Conservation (phyloP, 2,888 invertebrate genomes). For the Agrotis clavis region DNA sequence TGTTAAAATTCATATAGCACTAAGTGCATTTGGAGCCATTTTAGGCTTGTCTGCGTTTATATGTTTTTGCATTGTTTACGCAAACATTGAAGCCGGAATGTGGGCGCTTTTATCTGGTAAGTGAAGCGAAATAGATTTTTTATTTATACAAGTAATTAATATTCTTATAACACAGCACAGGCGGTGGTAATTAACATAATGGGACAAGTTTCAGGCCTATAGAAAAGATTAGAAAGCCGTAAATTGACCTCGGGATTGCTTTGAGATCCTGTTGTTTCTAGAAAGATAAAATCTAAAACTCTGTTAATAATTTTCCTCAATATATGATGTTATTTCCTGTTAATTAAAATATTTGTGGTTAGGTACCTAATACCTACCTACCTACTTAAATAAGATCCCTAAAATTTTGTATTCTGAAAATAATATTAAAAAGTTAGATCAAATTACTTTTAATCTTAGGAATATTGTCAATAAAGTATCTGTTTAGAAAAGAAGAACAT, state of each 20-base stretch:
- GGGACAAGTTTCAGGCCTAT: not conserved
- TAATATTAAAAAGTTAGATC: too few relatives aligned
- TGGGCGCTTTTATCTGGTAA: slow-evolving; percentile 88
- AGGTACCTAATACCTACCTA: not conserved
- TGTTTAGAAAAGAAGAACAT: not conserved
- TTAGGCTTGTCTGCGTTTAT: slow-evolving; percentile 86
- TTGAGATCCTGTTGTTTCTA: not conserved
- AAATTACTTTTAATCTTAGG: too few relatives aligned
- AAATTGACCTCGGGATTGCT: slow-evolving; percentile 9
- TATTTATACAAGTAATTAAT: not conserved
- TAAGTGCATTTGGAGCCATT: slow-evolving; percentile 82
- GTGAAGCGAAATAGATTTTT: slow-evolving; percentile 53
- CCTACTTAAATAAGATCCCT: too few relatives aligned
- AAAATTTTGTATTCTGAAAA: too few relatives aligned
- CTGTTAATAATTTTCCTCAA: slow-evolving; percentile 9
- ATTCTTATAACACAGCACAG: not conserved
- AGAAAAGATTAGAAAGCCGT: slow-evolving; percentile 7
- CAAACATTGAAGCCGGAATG: slow-evolving; percentile 88
- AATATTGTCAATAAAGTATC: too few relatives aligned
- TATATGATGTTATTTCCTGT: slow-evolving; percentile 10
- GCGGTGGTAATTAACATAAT: not conserved
- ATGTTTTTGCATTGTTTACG: slow-evolving; percentile 87
- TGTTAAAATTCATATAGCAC: slow-evolving; percentile 83
- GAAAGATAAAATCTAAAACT: not conserved
- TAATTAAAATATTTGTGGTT: not conserved